Base-by-base conservation (phyloP, 1,140 invertebrate species). In the Drosophila erecta region DNA sequence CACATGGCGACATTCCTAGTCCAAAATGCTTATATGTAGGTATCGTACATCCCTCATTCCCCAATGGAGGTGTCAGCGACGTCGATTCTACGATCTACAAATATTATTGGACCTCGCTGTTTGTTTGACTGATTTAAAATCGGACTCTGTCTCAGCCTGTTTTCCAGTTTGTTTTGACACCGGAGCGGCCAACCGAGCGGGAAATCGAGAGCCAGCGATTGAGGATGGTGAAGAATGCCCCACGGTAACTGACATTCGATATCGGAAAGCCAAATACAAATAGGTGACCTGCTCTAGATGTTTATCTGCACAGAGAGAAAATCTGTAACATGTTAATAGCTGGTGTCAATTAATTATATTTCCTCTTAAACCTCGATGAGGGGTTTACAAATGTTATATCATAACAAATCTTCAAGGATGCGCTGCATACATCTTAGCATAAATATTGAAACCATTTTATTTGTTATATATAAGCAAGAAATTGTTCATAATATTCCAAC, bases 151-250 rank as follows among this genome's bases (percentile, higher is more conserved):
- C 27, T 71, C 40, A 14, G 67, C 35, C 49, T 43, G 58, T 64
- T 51, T 37, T 59, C 17, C 14, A 47, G 77, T 66, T 86, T 86
- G 71, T 86, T 85, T 85, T 77, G 77, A 85, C 77, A 81, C 79
- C 73, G 49, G 73, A 85, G 75, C 80, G 78, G 57, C 38, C 81
- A 79, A 41, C 72, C 69, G 38, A 30, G 79, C 73, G 58, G 75
- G 79, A 41, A 59, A 38, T 51, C 38, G 33, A 50, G 67, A 46
- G 33, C 14, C n/a, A 14, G 17, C 10, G 40, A 15, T 30, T 15
- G 46, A 38, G 22, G 55, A 35, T 43, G 14, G 8, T 10, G 37
- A 51, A 47, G 56, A 81, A 41, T 60, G 59, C 59, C 40, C 47
- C 38, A 58, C 40, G 46, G 33, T 51, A 35, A 41, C 44, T 55